phyloP scores from a whole-genome alignment of 2,888 invertebrate genomes.

The Cryptophagus acutangulus region DNA sequence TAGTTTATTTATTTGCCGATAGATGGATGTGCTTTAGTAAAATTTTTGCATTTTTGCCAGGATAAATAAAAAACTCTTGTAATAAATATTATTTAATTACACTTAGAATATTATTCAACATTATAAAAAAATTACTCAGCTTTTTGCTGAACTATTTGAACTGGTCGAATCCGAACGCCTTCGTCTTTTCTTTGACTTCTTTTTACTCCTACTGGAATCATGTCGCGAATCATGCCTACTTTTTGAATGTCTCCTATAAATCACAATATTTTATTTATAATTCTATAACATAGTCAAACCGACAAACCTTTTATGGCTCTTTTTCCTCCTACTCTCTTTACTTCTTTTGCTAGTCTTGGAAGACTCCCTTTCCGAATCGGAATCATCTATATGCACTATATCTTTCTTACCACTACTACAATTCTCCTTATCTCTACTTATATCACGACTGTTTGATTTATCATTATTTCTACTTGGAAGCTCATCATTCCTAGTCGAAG shows the following conservation, averaged over 20 bases:
- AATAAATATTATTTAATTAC: no score
- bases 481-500: not conserved
- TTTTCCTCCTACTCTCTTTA: conserved; percentile 49
- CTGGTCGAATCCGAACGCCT: conserved; percentile 29
- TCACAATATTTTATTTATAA: conserved; percentile 9
- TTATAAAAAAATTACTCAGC: no score
- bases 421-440: not conserved
- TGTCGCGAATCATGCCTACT: conserved; percentile 36
- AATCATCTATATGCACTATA: conserved; percentile 20
- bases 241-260: conserved; percentile 40
- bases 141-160: conserved; percentile 28
- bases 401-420: not conserved
- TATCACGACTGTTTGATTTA: not conserved
- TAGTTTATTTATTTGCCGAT: no score
- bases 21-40: no score
- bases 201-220: conserved; percentile 36
- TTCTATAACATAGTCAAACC: not conserved
- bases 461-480: not conserved
- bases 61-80: no score
- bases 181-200: conserved; percentile 37
- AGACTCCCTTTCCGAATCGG: conserved; percentile 31
- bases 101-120: no score
- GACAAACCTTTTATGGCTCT: conserved; percentile 49
- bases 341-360: conserved; percentile 30
- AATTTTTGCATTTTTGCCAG: no score